These are phyloP conservation scores for Tethya wilhelma DNA, from an alignment of 37 sponge, comb jelly and placozoan species.

Conservation along the genomic window DNA sequence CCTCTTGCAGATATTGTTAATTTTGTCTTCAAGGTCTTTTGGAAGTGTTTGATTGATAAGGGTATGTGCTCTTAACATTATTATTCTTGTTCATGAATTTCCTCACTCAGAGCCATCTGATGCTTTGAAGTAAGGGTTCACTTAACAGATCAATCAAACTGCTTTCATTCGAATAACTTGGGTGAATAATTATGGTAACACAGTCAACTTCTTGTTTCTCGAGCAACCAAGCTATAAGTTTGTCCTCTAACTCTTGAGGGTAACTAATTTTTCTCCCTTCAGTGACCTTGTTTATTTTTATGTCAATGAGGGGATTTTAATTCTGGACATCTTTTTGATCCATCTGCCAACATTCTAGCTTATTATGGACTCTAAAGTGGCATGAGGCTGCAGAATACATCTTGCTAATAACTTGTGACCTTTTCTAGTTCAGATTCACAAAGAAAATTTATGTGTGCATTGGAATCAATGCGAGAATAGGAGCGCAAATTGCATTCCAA, in stretches of 20 bases:
- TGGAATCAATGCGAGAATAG: no score
- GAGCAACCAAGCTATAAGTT: neutral
- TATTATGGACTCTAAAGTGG: neutral
- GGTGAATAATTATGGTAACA: conserved; percentile 9
- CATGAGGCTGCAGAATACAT: no score
- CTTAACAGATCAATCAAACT: neutral
- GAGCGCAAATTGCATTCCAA: no score
- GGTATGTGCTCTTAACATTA: conserved; percentile 8
- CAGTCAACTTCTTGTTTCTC: conserved; percentile 13
- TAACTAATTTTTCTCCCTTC: neutral
- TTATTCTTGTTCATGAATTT: conserved; percentile 31
- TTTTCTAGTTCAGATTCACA: no score
- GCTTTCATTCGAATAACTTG: conserved; percentile 13
- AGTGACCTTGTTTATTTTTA: neutral
- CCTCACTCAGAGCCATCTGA: conserved; percentile 42
- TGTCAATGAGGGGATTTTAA: neutral
- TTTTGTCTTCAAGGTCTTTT: conserved; percentile 13
- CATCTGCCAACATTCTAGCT: conserved; percentile 4
- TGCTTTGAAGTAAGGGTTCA: conserved; percentile 26
- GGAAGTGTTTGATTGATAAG: conserved; percentile 23
- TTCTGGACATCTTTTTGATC: neutral
- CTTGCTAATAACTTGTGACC: no score
- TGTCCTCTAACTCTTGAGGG: conserved; percentile 15
- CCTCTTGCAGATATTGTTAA: conserved; percentile 2
- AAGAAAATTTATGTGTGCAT: no score